Percentiles rank a stretch among this genome's conserved stretches.
These are phyloP conservation scores for Serrognathus titanus DNA, from an alignment of 2,888 invertebrate genomes.

Conservation along the genomic window DNA sequence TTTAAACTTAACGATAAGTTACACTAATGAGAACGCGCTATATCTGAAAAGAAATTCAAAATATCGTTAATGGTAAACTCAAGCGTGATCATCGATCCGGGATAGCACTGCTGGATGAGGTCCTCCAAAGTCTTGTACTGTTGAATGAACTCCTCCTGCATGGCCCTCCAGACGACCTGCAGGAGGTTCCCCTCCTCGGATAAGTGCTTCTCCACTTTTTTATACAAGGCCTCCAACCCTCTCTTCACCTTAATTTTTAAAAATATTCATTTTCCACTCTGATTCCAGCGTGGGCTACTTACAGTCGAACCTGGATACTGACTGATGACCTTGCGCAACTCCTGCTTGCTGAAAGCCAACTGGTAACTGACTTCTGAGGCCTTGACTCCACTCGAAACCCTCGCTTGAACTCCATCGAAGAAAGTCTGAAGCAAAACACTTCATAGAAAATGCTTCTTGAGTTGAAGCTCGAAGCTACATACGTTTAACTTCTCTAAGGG, in stretches of 20 bases:
- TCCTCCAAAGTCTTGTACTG: conserved; percentile 93
- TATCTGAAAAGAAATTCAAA: conserved; percentile 95
- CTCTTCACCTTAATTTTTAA: conserved; percentile 69
- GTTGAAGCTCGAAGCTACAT: conserved; percentile 36
- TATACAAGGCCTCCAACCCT: conserved; percentile 87
- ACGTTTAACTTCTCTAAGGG: conserved; percentile 89
- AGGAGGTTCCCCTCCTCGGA: conserved; percentile 91
- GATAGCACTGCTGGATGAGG: conserved; percentile 92
- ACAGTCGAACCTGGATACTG: conserved; percentile 80
- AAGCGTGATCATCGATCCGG: conserved; percentile 87
- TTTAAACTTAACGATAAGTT: too few species aligned
- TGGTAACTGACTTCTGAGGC: conserved; percentile 98
- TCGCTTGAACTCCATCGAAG: conserved; percentile 94
- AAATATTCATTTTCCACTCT: neutral
- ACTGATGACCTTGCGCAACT: conserved; percentile 89
- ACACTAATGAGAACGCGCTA: conserved; percentile 84
- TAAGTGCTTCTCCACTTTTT: conserved; percentile 95
- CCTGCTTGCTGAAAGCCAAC: conserved; percentile 95
- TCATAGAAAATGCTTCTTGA: neutral
- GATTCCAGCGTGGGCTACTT: neutral
- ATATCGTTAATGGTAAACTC: conserved; percentile 96
- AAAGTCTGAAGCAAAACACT: conserved; percentile 65
- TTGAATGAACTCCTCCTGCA: conserved; percentile 98
- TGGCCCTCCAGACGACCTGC: conserved; percentile 98
- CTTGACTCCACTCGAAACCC: conserved; percentile 91